phyloP scores from a whole-genome alignment of 64 coral and sea anemone genomes.

The Actinia equina region DNA sequence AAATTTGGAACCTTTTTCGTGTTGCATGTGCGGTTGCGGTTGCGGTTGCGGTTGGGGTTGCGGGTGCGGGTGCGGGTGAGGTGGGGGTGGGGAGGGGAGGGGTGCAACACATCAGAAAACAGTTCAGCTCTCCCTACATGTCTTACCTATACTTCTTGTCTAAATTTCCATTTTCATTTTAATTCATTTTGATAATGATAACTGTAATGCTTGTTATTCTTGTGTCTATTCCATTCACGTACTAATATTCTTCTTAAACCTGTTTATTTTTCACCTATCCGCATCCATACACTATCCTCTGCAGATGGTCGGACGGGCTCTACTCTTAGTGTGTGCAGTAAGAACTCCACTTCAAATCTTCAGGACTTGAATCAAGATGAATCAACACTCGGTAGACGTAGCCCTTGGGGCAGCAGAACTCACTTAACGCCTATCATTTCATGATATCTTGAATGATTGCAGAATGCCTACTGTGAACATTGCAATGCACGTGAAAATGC shows the following conservation, averaged over 20 bases:
- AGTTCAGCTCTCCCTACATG: too few relatives aligned
- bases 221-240: too few relatives aligned
- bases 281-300: background rate
- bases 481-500: background rate
- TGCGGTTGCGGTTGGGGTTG: too few relatives aligned
- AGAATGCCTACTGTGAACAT: background rate
- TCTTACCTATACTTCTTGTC: too few relatives aligned
- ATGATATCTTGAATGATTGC: background rate
- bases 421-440: conserved; percentile 5
- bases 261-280: background rate
- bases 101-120: too few relatives aligned
- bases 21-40: too few relatives aligned
- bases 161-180: too few relatives aligned
- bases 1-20: too few relatives aligned
- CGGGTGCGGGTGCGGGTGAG: too few relatives aligned
- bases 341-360: conserved; percentile 7
- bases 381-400: background rate
- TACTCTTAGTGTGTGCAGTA: conserved; percentile 19
- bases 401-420: conserved; percentile 15
- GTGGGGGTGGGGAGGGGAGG: too few relatives aligned
- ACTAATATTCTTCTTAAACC: background rate
- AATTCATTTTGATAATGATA: too few relatives aligned
- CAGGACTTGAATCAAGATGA: conserved; percentile 6
- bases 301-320: conserved; percentile 1
- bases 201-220: too few relatives aligned